phyloP scores from a whole-genome alignment of 2,888 invertebrate genomes.

The Hyppa rectilinea region DNA sequence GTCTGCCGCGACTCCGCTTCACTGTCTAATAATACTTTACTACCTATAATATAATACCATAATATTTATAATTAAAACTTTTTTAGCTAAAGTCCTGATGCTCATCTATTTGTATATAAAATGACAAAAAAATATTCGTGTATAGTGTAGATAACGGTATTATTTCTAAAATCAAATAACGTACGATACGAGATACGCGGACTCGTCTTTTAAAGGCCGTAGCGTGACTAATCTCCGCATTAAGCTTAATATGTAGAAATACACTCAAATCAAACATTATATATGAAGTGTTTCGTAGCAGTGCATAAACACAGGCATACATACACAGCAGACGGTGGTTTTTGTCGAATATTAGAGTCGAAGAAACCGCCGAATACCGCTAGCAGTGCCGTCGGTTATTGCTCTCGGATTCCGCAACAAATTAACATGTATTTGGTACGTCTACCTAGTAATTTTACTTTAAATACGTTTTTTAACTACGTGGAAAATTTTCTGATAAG shows the following conservation, averaged over 20 bases:
- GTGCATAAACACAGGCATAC: slow-evolving; percentile 75
- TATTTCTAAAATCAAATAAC: slow-evolving; percentile 42
- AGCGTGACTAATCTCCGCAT: slow-evolving; percentile 84
- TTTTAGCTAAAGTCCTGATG: neutral
- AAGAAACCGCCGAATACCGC: slow-evolving; percentile 90
- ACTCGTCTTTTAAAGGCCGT: slow-evolving; percentile 76
- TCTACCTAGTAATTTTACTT: slow-evolving; percentile 86
- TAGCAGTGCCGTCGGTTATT: slow-evolving; percentile 88
- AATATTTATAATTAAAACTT: neutral
- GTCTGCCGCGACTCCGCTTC: neutral
- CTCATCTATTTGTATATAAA: slow-evolving; percentile 1
- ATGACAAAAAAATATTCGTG: slow-evolving; percentile 3
- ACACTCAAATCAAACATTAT: slow-evolving; percentile 78
- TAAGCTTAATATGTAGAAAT: slow-evolving; percentile 84
- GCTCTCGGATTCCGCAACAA: slow-evolving; percentile 91
- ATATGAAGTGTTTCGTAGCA: slow-evolving; percentile 73
- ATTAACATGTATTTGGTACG: slow-evolving; percentile 91
- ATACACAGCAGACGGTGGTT: slow-evolving; percentile 77
- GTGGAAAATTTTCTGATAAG: slow-evolving; percentile 49
- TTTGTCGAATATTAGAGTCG: slow-evolving; percentile 88
- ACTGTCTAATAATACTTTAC: neutral
- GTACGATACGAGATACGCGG: slow-evolving; percentile 68
- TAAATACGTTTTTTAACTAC: slow-evolving; percentile 76
- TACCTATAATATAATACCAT: neutral
- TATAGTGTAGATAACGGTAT: slow-evolving; percentile 25